Evolutionary conservation across 2,113 vertebrate species (phyloP).

Genomic region (Bos indicus): DNA sequence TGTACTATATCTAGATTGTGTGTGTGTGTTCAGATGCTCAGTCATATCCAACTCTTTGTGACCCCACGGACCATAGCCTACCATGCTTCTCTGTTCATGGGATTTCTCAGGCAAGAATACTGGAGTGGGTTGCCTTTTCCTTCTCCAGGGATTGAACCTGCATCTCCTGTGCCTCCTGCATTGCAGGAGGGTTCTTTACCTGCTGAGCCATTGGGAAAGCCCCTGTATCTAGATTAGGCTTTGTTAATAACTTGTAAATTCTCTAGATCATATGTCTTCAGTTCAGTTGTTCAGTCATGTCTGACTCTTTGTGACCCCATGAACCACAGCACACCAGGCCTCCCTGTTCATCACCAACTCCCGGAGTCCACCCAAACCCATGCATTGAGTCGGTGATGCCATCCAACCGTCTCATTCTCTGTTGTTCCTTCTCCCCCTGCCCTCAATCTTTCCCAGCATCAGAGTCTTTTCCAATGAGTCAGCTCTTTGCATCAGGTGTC

Average conservation of each 20-base stretch:
- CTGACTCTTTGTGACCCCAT: neutral
- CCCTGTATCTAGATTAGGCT: neutral
- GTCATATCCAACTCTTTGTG: neutral
- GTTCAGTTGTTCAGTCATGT: rapidly evolving
- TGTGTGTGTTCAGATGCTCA: neutral
- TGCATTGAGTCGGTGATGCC: too few species aligned
- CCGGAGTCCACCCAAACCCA: too few species aligned
- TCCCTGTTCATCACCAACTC: neutral
- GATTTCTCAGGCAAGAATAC: neutral
- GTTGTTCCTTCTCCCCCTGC: rapidly evolving
- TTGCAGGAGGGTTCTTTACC: neutral
- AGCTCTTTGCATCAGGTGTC: too few species aligned
- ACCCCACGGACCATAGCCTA: neutral
- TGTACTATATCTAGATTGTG: neutral
- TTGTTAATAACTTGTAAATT: neutral
- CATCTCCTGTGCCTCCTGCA: neutral
- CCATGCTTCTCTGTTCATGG: neutral
- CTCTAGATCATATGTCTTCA: neutral
- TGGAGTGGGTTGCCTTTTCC: neutral
- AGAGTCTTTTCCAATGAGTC: too few species aligned
- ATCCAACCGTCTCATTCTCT: too few species aligned
- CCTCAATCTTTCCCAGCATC: too few species aligned
- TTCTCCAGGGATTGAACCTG: neutral
- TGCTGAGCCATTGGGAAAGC: neutral
- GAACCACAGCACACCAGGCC: neutral